These are phyloP conservation scores for Mormoops blainvillei DNA, from an alignment of 2,113 vertebrate species.

Conservation along the genomic window DNA sequence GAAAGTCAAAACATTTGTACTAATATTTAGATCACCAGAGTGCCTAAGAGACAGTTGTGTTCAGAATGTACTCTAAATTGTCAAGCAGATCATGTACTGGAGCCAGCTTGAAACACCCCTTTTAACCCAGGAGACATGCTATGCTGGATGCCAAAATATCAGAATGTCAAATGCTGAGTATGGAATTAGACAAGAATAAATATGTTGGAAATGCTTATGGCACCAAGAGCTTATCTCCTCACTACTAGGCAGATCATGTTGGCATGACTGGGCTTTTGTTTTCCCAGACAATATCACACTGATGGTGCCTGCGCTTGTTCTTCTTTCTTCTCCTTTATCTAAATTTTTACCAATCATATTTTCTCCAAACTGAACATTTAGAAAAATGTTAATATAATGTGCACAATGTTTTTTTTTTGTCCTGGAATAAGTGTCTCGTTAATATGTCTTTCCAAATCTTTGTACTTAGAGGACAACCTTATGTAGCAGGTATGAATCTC, in stretches of 20 bases:
- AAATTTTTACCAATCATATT: constrained; percentile 4
- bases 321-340: neutral
- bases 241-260: neutral
- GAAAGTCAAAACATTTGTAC: neutral
- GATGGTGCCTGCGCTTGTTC: neutral
- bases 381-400: neutral
- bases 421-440: neutral
- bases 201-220: neutral
- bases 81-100: neutral
- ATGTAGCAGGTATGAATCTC: neutral
- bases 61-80: neutral
- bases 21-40: neutral
- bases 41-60: neutral
- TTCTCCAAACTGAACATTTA: neutral
- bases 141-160: neutral
- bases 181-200: neutral
- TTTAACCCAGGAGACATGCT: neutral
- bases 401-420: neutral
- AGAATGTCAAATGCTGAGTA: neutral
- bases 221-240: neutral
- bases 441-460: neutral
- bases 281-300: neutral
- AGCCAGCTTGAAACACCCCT: neutral
- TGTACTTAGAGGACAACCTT: neutral
- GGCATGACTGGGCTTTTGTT: neutral